Percentiles rank a stretch among this genome's conserved stretches.
phyloP scores from a whole-genome alignment of 2,113 vertebrate genomes.

The Accipiter virgatus region DNA sequence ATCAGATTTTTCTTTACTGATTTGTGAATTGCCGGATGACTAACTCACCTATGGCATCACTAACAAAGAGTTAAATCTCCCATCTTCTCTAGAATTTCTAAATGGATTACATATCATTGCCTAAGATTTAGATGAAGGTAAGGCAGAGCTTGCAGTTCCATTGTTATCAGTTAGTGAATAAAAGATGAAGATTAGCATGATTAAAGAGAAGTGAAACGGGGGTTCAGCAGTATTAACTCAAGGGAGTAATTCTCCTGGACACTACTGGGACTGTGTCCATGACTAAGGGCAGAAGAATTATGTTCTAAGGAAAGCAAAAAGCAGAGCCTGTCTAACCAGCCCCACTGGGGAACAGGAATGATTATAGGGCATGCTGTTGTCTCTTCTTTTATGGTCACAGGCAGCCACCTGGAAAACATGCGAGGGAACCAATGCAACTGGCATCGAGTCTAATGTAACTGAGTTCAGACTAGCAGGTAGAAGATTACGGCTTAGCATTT shows the following conservation, averaged over 20 bases:
- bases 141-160: not conserved
- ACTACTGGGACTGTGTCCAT: slow-evolving; percentile 1
- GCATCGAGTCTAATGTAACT: not conserved
- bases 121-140: slow-evolving; percentile 2
- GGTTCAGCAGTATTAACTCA: slow-evolving; percentile 6
- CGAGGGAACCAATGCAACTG: not conserved
- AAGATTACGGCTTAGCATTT: not conserved
- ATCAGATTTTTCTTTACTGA: not conserved
- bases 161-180: slow-evolving; percentile 51
- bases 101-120: not conserved
- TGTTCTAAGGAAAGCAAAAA: slow-evolving; percentile 11
- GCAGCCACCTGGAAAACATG: not conserved
- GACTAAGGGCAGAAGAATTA: slow-evolving; percentile 30
- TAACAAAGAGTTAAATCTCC: not conserved
- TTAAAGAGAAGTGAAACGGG: slow-evolving; percentile 36
- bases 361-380: not conserved
- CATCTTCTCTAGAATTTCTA: not conserved
- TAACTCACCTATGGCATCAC: not conserved
- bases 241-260: slow-evolving; percentile 37
- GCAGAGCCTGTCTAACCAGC: not conserved
- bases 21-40: not conserved
- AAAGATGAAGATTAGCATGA: slow-evolving; percentile 58
- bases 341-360: not conserved
- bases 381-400: not conserved
- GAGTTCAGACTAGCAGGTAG: not conserved